Evolutionary conservation across 2,797 vertebrate genomes (phyloP).

Genomic region (Valencia hispanica): DNA sequence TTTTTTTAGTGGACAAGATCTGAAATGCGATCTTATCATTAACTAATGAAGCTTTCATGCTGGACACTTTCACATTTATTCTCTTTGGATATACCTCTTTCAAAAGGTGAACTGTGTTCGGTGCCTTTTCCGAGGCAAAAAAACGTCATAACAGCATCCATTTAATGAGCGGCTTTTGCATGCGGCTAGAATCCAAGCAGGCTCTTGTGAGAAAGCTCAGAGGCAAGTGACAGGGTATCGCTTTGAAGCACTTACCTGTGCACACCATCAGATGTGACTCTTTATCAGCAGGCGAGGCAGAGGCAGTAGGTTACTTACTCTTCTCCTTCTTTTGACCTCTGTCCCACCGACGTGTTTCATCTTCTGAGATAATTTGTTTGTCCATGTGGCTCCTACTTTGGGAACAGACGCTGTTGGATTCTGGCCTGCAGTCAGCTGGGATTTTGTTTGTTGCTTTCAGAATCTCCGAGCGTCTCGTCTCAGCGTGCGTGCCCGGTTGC

Average conservation of each 20-base stretch:
- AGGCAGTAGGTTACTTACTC: constrained; percentile 1
- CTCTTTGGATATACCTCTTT: constrained; percentile 11
- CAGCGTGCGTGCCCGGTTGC: constrained; percentile 3
- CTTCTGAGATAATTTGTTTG: constrained; percentile 10
- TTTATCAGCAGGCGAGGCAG: background rate
- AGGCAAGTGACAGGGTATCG: background rate
- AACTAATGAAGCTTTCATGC: constrained; percentile 22
- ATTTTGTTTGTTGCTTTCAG: constrained; percentile 34
- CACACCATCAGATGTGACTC: background rate
- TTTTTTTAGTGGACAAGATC: constrained; percentile 15
- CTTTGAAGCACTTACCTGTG: constrained; percentile 21
- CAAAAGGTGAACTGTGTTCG: constrained; percentile 25
- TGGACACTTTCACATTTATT: background rate
- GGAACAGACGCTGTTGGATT: background rate
- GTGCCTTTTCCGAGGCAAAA: constrained; percentile 1
- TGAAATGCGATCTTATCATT: constrained; percentile 43
- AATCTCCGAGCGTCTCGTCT: constrained; percentile 31
- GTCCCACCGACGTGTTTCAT: constrained; percentile 8
- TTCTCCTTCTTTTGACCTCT: background rate
- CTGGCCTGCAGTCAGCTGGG: constrained; percentile 9
- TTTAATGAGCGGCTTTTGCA: constrained; percentile 24
- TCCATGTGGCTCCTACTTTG: constrained; percentile 1
- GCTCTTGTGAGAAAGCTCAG: constrained; percentile 2
- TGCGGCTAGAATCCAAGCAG: constrained; percentile 4
- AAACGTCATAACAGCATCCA: constrained; percentile 29